Evolutionary conservation across 2,888 invertebrate genomes (phyloP).

Genomic region (Geophilus truncorum): DNA sequence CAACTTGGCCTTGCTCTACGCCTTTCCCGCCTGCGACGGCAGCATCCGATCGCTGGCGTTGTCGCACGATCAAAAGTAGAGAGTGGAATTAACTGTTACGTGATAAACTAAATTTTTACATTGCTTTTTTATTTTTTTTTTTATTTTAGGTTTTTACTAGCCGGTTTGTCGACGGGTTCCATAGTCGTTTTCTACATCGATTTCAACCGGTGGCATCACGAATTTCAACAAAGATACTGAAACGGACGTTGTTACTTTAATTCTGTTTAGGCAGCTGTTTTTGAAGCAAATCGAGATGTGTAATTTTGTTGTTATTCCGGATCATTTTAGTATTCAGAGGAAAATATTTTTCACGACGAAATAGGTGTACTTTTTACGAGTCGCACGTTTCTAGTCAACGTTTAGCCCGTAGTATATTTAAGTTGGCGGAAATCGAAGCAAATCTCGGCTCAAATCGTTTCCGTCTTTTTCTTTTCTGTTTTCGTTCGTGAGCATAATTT

Average conservation of each 20-base stretch:
- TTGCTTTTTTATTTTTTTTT: too few relatives aligned
- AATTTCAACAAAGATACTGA: slow-evolving; percentile 87
- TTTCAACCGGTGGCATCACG: slow-evolving; percentile 97
- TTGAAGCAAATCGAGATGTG: neutral
- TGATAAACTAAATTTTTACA: too few relatives aligned
- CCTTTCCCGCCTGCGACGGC: slow-evolving; percentile 95
- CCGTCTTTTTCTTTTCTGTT: too few relatives aligned
- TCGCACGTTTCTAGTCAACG: slow-evolving; percentile 6
- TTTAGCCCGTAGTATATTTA: neutral
- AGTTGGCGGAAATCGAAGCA: too few relatives aligned
- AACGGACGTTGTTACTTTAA: neutral
- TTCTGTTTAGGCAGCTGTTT: neutral
- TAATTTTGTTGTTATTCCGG: neutral
- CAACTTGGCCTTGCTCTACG: slow-evolving; percentile 93
- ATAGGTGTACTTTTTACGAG: neutral
- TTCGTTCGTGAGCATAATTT: too few relatives aligned
- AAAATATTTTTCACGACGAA: slow-evolving; percentile 12
- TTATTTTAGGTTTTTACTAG: slow-evolving; percentile 79
- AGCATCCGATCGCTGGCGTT: slow-evolving; percentile 89
- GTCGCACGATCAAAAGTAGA: slow-evolving; percentile 97
- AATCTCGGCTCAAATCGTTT: neutral
- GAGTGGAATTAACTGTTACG: too few relatives aligned
- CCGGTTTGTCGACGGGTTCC: slow-evolving; percentile 94
- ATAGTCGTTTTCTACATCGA: slow-evolving; percentile 99
- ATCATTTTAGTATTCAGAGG: neutral